Evolutionary conservation across 2,888 invertebrate species (phyloP), one percentile per base, ranked within the genome.

Genomic region (Julus scandinavius): DNA sequence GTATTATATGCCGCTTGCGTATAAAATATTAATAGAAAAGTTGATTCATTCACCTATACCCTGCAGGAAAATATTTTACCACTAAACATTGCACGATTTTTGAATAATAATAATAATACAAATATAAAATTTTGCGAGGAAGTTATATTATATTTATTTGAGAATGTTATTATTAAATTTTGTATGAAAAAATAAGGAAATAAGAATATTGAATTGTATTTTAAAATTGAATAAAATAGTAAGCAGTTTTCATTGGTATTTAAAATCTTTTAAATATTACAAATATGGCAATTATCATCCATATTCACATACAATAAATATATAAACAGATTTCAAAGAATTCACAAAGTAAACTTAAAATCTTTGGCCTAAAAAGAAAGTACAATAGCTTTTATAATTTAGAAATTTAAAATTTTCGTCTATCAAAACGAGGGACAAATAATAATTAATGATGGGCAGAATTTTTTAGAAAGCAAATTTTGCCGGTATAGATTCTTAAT

Each of bases 41-140:
- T 63, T 63, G n/a, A 63, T 63, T 63, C n/a, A 63, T n/a, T 63
- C 63, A 63, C 63, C 63, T 63, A 63, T n/a, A 63, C 6, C 63
- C 63, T 63, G 63, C 17, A 63, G 63, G 63, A 63, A 63, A n/a
- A 63, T 63, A 63, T 58, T 58, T 49, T 15, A 58, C 17, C n/a
- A 7, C 4, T n/a, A 17, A 17, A n/a, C 15, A n/a, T 17, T 63
- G 63, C 72, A 72, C 20, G 72, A 72, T 72, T 72, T 72, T 72
- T 72, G 72, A 20, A 7, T 72, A 72, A 72, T 9, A 72, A 72
- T 29, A 29, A 29, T 29, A 29, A 29, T 29, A 29, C 29, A 29
- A 29, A 29, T 20, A 4, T 2, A 9, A 7, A 72, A 72, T 29
- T 72, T 72, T 72, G 9, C n/a, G 63, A n/a, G 63, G 7, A 63